Evolutionary conservation across 2,888 invertebrate genomes (phyloP), one percentile per base, ranked within the genome.

Genomic region (Chrysodeixis includens): DNA sequence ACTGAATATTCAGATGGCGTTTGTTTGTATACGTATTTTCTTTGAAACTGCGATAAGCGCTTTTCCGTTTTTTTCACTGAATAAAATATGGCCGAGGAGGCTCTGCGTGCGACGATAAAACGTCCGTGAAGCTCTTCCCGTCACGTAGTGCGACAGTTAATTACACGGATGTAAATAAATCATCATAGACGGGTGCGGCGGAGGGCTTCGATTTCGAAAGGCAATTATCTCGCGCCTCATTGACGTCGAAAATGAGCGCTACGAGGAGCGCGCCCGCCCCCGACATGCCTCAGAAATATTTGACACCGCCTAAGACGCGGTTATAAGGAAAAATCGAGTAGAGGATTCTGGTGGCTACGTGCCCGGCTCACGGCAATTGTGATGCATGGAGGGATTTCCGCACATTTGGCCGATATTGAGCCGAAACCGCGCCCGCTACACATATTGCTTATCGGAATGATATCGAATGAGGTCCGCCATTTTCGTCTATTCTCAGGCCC

Each of bases 161-260:
- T 95, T 94, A 94, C 93, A 91, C 92, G 92, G 91, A 92, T 94
- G 92, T 94, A 94, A 94, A 94, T 95, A 94, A 94, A 95, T 95
- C 94, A 94, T 94, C 93, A 93, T 90, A 92, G 93, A 90, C 91
- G 90, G 91, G 89, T 89, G 91, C 87, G 90, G 90, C 86, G 88
- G 89, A 90, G 90, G 89, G 92, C 88, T 93, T 93, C 93, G 92
- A 92, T 93, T 92, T 89, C 88, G 90, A 93, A 91, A 93, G 90
- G 91, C 93, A 94, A 93, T 94, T 94, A 94, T 93, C 91, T 93
- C 91, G 88, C 92, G 93, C 93, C 93, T 93, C 93, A 93, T 94
- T 94, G 92, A 88, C 91, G 91, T 86, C 86, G 89, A 93, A 93
- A 93, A 92, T 92, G 90, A 90, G 87, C 88, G 86, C 81, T 89